Base-by-base conservation (phyloP, 2,888 invertebrate species). In the Clanis bilineata region DNA sequence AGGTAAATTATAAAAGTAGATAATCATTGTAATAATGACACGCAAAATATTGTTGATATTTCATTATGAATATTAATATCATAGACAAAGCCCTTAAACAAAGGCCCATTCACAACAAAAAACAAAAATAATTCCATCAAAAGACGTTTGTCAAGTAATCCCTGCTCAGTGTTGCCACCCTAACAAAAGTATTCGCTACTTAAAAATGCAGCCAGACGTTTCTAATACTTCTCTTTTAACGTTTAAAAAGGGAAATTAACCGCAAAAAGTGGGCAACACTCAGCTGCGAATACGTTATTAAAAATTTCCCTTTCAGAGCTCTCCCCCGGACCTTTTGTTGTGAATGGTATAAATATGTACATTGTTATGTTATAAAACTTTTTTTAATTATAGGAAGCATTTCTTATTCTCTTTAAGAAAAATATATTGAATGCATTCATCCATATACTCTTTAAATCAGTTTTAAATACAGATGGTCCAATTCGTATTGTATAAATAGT, bases 201-300 rank as follows among this genome's bases (percentile, higher is more conserved):
- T 18, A 55, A 63, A 61, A 60, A 60, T 63, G 47, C 62, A 63
- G 62, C 65, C 61, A 60, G 54, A 43, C 59, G 55, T 39, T 56
- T 60, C 60, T 67, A 69, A 70, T 68, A 64, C 64, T 60, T 58
- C 45, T 60, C 60, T 62, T 62, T 55, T 61, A 59, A 61, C 54
- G 60, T 47, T 68, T 65, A 59, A 68, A 71, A 67, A 66, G 64
- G 63, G 61, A 68, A 69, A 68, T 69, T 66, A 69, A 67, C 73
- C 66, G 60, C 68, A 62, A 62, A 65, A 69, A 68, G 68, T 66
- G 66, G 58, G 66, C 66, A 64, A 66, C 68, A 63, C 65, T 69
- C 63, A 18, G 44, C 62, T 60, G 57, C 64, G 67, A 69, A 69
- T 66, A 66, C 63, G 65, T 72, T 70, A 72, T 74, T 69, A 71